Conservation (phyloP, 2,888 invertebrate species). For the Ariolimax columbianus region DNA sequence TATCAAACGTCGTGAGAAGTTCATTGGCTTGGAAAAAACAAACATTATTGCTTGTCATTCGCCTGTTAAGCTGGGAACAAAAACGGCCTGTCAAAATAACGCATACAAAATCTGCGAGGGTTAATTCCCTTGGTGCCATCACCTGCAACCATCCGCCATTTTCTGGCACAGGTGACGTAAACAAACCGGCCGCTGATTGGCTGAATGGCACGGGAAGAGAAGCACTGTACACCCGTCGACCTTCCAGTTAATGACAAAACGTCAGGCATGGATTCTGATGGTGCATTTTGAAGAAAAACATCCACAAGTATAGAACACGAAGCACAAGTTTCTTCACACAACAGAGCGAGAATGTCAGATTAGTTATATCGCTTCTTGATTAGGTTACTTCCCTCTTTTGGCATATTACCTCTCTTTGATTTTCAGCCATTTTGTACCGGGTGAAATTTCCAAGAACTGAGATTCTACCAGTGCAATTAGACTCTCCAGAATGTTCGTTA, state of each 20-base stretch:
- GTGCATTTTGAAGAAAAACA: constrained; percentile 50
- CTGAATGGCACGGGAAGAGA: constrained; percentile 42
- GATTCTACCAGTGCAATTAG: constrained; percentile 31
- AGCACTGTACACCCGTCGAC: constrained; percentile 48
- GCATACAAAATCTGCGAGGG: constrained; percentile 45
- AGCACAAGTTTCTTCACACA: constrained; percentile 37
- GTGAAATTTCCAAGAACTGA: constrained; percentile 1
- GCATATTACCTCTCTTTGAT: constrained; percentile 47
- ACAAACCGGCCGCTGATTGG: constrained; percentile 49
- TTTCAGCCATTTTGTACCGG: constrained; percentile 45
- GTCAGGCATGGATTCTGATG: constrained; percentile 24
- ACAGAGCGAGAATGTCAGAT: constrained; percentile 43
- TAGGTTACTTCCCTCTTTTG: constrained; percentile 35
- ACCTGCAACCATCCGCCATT: constrained; percentile 50
- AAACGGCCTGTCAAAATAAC: constrained; percentile 50
- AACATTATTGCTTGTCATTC: constrained; percentile 53
- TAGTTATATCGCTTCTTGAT: constrained; percentile 38
- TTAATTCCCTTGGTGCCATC: constrained; percentile 50
- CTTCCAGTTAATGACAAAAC: constrained; percentile 48
- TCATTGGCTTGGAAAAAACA: constrained; percentile 38
- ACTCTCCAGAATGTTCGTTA: constrained; percentile 14
- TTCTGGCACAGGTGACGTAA: constrained; percentile 52
- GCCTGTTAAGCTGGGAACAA: constrained; percentile 36
- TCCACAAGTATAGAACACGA: constrained; percentile 36
- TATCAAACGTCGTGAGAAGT: constrained; percentile 41